Evolutionary conservation across 2,797 vertebrate species (phyloP), one percentile per base, ranked within the genome.

Genomic region (Ctenopoma kingsleyae): DNA sequence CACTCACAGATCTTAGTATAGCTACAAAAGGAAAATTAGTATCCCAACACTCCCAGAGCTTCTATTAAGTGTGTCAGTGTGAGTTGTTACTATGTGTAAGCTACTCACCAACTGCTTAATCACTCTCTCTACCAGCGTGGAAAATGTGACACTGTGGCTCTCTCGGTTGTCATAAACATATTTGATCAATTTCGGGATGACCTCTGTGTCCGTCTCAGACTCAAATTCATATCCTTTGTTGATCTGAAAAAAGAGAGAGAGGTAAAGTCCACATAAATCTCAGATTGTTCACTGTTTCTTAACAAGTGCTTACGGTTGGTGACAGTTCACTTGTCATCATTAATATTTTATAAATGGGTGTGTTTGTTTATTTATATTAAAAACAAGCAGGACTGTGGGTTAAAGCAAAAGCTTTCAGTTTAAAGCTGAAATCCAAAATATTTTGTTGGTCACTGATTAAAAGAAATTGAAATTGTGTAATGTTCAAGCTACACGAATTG

Each of bases 191-290:
- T 99, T 99, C 2, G 98, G 96, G 70, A 99, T 99, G 10, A 98
- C 97, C 89, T 99, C 98, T 3, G 98, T 99, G 84, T 99, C 98
- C 0, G 98, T 99, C 82, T 99, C 97, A 6, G 98, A 99, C 89
- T 99, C 98, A 79, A 99, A 99, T 74, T 96, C 96, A 0, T 98
- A 99, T 79, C 96, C 96, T 91, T 98, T 98, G 90, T 87, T 94
- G 87, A 95, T 95, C 98, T 99, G 87, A 59, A 71, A 73, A 77
- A 72, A 65, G 67, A 0, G 22, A 8, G 17, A 46, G 7, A 62
- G 8, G 65, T 3, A 53, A 48, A 52, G 16, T 53, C 4, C n/a
- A n/a, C n/a, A n/a, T n/a, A n/a, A n/a, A n/a, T n/a, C n/a, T n/a
- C n/a, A n/a, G n/a, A n/a, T n/a, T n/a, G n/a, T n/a, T n/a, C n/a